Evolutionary conservation across 1,140 invertebrate genomes (phyloP).

Genomic region (Nixonia krombeini): DNA sequence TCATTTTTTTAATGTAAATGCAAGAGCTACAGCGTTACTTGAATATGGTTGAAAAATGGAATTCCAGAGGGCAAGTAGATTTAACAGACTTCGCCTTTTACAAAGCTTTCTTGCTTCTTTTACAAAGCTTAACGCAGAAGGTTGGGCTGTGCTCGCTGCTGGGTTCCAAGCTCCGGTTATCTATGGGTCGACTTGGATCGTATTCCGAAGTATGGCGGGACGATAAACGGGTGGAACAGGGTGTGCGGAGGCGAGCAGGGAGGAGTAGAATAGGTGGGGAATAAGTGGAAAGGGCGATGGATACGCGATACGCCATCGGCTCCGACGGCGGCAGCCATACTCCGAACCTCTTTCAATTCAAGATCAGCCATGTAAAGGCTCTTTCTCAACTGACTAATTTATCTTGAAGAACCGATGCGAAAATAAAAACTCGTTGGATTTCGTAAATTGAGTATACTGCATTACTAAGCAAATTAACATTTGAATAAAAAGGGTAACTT

Average conservation of each 20-base stretch:
- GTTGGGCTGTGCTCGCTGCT: constrained; percentile 28
- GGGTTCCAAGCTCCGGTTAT: constrained; percentile 38
- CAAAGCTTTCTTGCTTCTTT: constrained; percentile 4
- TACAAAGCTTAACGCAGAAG: constrained; percentile 20
- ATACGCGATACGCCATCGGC: constrained; percentile 48
- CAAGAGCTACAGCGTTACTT: too few relatives aligned
- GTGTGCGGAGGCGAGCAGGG: constrained; percentile 24
- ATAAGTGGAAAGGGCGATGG: constrained; percentile 50
- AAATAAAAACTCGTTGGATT: background rate
- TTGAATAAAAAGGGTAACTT: too few relatives aligned
- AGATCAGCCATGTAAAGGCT: constrained; percentile 42
- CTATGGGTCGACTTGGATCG: constrained; percentile 39
- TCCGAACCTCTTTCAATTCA: constrained; percentile 42
- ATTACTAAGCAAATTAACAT: too few relatives aligned
- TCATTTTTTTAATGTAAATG: too few relatives aligned
- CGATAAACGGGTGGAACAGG: constrained; percentile 18
- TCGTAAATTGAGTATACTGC: too few relatives aligned
- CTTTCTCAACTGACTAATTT: constrained; percentile 19
- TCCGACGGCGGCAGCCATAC: constrained; percentile 52
- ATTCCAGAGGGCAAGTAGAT: background rate
- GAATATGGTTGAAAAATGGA: too few relatives aligned
- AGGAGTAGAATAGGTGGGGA: constrained; percentile 49
- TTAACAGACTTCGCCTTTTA: background rate
- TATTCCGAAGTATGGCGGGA: constrained; percentile 44
- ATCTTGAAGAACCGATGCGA: background rate